These are phyloP conservation scores for Carduelis carduelis DNA, from an alignment of 2,797 vertebrate species.

Conservation along the genomic window DNA sequence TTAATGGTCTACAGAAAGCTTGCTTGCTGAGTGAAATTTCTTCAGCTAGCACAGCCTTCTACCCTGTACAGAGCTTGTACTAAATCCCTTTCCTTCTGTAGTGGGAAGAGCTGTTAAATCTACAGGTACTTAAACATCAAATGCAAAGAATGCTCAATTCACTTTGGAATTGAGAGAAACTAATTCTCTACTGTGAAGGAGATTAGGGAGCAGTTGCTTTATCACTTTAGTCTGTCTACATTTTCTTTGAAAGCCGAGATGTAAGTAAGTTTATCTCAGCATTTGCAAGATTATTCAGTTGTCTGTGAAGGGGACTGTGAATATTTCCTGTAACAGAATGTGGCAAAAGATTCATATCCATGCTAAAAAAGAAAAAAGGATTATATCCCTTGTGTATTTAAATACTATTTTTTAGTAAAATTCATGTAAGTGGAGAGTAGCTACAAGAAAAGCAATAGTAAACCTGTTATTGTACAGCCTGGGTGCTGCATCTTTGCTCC, in stretches of 20 bases:
- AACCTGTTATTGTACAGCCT: not conserved
- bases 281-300: conserved; percentile 55
- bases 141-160: conserved; percentile 35
- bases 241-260: conserved; percentile 50
- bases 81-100: conserved; percentile 20
- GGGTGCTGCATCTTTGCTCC: not conserved
- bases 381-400: not conserved
- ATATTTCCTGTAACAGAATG: not conserved
- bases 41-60: not conserved
- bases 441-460: not conserved
- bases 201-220: conserved; percentile 62
- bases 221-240: conserved; percentile 46
- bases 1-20: not conserved
- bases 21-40: not conserved
- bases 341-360: conserved; percentile 2
- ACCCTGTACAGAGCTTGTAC: not conserved
- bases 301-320: conserved; percentile 17
- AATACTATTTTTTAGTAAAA: not conserved
- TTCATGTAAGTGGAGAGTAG: not conserved
- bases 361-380: not conserved
- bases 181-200: conserved; percentile 58
- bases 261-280: conserved; percentile 46
- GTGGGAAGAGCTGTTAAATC: conserved; percentile 34
- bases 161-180: conserved; percentile 50
- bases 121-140: conserved; percentile 38